Conservation (phyloP, 1,140 invertebrate genomes). For the Palaemon carinicauda region DNA sequence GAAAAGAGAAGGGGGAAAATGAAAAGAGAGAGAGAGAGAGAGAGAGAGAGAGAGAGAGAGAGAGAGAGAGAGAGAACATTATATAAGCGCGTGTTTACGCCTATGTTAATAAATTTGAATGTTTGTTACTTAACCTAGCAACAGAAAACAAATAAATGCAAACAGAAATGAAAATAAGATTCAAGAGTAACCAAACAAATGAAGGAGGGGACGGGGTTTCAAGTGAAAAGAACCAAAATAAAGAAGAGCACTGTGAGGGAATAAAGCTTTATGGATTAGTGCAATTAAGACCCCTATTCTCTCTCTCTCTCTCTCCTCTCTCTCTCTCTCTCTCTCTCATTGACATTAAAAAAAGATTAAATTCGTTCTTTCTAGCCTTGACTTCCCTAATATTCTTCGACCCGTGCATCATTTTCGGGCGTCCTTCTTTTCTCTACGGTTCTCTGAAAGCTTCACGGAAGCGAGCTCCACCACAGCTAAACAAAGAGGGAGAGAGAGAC, state of each 20-base stretch:
- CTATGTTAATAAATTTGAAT: too few species aligned
- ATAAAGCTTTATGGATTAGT: background rate
- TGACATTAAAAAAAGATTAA: background rate
- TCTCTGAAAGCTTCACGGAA: background rate
- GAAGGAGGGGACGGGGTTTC: background rate
- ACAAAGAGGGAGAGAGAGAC: too few species aligned
- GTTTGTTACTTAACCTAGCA: too few species aligned
- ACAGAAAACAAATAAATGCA: too few species aligned
- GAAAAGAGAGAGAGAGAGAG: too few species aligned
- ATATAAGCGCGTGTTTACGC: too few species aligned
- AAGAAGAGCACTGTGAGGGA: background rate
- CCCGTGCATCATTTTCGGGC: background rate
- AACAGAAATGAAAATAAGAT: background rate
- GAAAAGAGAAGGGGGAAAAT: background rate
- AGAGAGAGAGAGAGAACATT: too few species aligned
- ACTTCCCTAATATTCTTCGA: background rate
- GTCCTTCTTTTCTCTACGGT: background rate
- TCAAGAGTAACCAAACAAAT: background rate
- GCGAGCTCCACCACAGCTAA: too few species aligned
- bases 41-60: too few species aligned
- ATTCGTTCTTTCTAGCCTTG: background rate
- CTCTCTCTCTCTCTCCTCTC: background rate
- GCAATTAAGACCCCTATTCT: background rate
- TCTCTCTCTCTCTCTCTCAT: background rate
- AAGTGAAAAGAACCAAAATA: background rate